Evolutionary conservation across 2,113 vertebrate genomes (phyloP).

Genomic region (Mustela nigripes): DNA sequence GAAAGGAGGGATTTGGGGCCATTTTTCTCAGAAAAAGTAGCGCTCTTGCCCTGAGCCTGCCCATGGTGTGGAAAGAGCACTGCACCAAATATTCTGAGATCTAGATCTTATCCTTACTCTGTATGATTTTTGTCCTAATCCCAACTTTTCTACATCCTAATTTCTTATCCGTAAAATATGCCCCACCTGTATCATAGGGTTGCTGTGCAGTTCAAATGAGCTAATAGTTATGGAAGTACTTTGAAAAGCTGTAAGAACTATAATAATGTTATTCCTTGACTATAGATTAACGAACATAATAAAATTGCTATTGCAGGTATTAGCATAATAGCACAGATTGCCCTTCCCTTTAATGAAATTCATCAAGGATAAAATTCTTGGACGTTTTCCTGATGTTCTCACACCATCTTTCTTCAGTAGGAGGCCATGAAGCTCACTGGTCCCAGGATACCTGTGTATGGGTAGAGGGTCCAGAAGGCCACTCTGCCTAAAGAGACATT

Average conservation of each 20-base stretch:
- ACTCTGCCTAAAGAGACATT: not conserved
- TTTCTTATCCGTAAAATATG: slow-evolving; percentile 46
- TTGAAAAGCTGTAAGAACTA: slow-evolving; percentile 62
- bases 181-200: not conserved
- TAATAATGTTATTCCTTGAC: slow-evolving; percentile 74
- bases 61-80: not conserved
- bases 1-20: not conserved
- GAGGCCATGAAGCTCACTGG: not conserved
- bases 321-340: slow-evolving; percentile 72
- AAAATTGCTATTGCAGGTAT: slow-evolving; percentile 70
- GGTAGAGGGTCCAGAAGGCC: not conserved
- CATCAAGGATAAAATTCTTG: slow-evolving; percentile 21
- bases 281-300: slow-evolving; percentile 76
- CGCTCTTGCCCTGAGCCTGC: not conserved
- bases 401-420: not conserved
- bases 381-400: slow-evolving; percentile 26
- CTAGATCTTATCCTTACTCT: not conserved
- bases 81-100: not conserved
- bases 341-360: slow-evolving; percentile 64
- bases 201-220: slow-evolving; percentile 28
- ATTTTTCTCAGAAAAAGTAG: not conserved
- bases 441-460: not conserved
- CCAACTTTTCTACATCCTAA: not conserved
- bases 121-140: slow-evolving; percentile 2
- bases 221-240: slow-evolving; percentile 56